phyloP scores from a whole-genome alignment of 2,113 vertebrate species.

The Dromas ardeola region DNA sequence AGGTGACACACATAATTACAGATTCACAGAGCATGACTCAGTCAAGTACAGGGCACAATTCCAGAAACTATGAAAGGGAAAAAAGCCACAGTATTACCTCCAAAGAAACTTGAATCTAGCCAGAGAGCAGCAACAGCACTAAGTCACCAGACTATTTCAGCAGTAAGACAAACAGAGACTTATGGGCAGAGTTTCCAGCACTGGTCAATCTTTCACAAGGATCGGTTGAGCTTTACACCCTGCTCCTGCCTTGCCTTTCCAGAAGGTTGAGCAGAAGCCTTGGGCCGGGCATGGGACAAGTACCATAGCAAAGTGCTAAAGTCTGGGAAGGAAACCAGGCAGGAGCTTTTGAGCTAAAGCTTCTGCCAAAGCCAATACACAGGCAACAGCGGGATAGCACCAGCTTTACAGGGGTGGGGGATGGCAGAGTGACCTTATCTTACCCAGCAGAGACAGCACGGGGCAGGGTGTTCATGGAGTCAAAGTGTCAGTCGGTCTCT shows the following conservation, averaged over 20 bases:
- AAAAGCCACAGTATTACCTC: not conserved
- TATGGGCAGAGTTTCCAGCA: not conserved
- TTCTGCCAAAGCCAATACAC: not conserved
- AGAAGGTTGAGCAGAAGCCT: not conserved
- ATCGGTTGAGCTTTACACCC: not conserved
- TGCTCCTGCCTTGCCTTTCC: not conserved
- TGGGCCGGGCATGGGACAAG: not conserved
- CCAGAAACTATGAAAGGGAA: not conserved
- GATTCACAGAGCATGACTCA: not conserved
- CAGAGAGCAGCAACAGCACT: not conserved
- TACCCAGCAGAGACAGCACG: not conserved
- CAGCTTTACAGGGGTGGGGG: not conserved
- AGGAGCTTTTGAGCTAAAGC: not conserved
- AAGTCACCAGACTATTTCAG: not conserved
- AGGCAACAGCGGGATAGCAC: not conserved
- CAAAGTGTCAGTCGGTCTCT: rapidly evolving
- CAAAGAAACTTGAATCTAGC: not conserved
- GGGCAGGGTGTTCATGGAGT: not conserved
- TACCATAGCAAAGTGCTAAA: not conserved
- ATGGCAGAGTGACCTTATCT: not conserved
- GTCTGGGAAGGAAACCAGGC: not conserved
- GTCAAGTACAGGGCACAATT: not conserved
- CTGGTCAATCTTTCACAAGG: not conserved
- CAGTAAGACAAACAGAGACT: not conserved
- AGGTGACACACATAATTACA: not conserved